Conservation (phyloP, 2,888 invertebrate species). For the Acrobasis suavella region DNA sequence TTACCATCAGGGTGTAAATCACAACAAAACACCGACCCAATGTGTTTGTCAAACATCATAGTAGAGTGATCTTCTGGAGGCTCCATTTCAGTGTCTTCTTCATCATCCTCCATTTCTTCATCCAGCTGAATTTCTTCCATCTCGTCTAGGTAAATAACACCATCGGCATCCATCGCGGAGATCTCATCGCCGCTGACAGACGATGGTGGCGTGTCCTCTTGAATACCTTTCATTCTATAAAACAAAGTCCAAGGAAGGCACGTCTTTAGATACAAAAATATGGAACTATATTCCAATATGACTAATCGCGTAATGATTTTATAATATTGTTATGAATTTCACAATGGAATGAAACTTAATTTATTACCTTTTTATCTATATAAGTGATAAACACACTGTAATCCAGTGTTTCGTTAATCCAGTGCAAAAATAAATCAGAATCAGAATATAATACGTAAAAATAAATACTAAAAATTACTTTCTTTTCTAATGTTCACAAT, state of each 20-base stretch:
- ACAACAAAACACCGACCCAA: conserved; percentile 86
- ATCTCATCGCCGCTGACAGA: conserved; percentile 78
- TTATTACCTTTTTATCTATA: too few relatives aligned
- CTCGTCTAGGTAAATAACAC: conserved; percentile 59
- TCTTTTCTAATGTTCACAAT: too few relatives aligned
- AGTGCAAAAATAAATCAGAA: too few relatives aligned
- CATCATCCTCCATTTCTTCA: conserved; percentile 57
- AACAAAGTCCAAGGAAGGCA: neutral
- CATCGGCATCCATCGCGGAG: conserved; percentile 70
- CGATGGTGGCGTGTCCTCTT: conserved; percentile 77
- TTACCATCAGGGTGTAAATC: conserved; percentile 86
- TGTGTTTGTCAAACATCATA: conserved; percentile 85
- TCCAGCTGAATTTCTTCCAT: conserved; percentile 56
- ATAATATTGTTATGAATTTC: too few relatives aligned
- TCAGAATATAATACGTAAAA: too few relatives aligned
- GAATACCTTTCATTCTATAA: conserved; percentile 48
- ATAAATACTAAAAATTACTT: too few relatives aligned
- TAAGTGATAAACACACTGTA: too few relatives aligned
- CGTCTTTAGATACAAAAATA: neutral
- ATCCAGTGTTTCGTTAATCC: too few relatives aligned
- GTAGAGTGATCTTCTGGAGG: conserved; percentile 82
- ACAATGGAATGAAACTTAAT: too few relatives aligned
- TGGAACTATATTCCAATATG: too few relatives aligned
- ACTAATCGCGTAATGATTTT: too few relatives aligned
- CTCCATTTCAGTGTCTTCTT: conserved; percentile 74